Percentiles rank a stretch among this genome's conserved stretches.
phyloP scores from a whole-genome alignment of 2,113 vertebrate species.

The Dasyurus viverrinus region DNA sequence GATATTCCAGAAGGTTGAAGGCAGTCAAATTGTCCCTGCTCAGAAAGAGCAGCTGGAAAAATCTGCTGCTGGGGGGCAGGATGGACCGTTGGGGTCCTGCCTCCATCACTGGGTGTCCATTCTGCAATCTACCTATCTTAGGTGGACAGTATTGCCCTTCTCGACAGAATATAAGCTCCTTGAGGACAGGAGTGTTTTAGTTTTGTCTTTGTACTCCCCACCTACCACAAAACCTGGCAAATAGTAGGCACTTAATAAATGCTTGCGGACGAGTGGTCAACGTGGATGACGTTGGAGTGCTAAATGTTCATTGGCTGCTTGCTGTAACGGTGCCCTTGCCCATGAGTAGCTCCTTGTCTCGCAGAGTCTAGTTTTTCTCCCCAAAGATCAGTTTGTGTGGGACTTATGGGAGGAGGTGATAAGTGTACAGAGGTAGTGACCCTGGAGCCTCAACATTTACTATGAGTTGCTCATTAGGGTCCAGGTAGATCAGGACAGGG shows the following conservation, averaged over 20 bases:
- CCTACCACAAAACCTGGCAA: neutral
- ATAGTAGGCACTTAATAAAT: neutral
- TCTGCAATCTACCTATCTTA: neutral
- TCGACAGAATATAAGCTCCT: neutral
- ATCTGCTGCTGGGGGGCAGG: neutral
- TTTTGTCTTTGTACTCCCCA: neutral
- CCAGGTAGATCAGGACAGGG: neutral
- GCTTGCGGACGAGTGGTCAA: neutral
- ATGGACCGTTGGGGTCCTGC: neutral
- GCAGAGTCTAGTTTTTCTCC: neutral
- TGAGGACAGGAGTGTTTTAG: neutral
- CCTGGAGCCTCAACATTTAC: neutral
- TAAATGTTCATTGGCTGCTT: neutral
- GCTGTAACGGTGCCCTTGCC: neutral
- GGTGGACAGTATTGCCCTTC: neutral
- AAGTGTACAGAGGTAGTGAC: neutral
- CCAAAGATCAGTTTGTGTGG: neutral
- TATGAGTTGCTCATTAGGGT: neutral
- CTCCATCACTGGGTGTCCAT: neutral
- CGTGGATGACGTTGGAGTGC: neutral
- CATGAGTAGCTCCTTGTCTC: neutral
- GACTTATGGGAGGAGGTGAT: too few species aligned
- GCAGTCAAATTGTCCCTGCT: neutral
- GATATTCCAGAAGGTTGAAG: neutral
- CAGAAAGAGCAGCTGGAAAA: neutral